Conservation (phyloP, 2,888 invertebrate genomes). For the Melanargia galathea region DNA sequence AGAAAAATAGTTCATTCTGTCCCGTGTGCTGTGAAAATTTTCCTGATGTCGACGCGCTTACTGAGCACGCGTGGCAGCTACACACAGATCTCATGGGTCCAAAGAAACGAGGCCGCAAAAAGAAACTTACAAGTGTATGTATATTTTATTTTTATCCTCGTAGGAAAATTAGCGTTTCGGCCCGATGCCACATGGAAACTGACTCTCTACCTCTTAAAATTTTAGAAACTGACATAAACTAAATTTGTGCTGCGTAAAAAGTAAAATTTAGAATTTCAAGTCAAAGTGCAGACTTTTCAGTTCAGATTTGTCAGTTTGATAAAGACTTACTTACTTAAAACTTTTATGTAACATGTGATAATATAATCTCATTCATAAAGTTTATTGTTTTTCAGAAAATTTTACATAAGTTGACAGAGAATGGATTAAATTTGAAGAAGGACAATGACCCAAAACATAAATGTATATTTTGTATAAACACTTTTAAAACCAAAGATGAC, state of each 20-base stretch:
- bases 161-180: no score
- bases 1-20: slow-evolving; percentile 58
- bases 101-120: slow-evolving; percentile 73
- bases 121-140: slow-evolving; percentile 66
- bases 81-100: slow-evolving; percentile 72
- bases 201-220: no score
- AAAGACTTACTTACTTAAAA: no score
- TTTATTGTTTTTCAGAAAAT: slow-evolving; percentile 56
- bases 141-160: neutral
- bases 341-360: no score
- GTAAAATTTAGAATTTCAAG: no score
- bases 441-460: slow-evolving; percentile 52
- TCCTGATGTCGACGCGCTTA: slow-evolving; percentile 58
- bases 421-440: slow-evolving; percentile 60
- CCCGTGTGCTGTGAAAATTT: slow-evolving; percentile 65
- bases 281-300: no score
- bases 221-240: no score
- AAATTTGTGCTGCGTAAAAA: no score
- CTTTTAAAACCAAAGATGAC: slow-evolving; percentile 63
- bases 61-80: slow-evolving; percentile 67
- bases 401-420: slow-evolving; percentile 64
- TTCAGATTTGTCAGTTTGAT: no score
- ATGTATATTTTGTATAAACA: slow-evolving; percentile 64
- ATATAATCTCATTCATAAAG: no score
- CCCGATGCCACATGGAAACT: no score